Evolutionary conservation across 2,888 invertebrate genomes (phyloP).

Genomic region (Conops quadrifasciatus): DNA sequence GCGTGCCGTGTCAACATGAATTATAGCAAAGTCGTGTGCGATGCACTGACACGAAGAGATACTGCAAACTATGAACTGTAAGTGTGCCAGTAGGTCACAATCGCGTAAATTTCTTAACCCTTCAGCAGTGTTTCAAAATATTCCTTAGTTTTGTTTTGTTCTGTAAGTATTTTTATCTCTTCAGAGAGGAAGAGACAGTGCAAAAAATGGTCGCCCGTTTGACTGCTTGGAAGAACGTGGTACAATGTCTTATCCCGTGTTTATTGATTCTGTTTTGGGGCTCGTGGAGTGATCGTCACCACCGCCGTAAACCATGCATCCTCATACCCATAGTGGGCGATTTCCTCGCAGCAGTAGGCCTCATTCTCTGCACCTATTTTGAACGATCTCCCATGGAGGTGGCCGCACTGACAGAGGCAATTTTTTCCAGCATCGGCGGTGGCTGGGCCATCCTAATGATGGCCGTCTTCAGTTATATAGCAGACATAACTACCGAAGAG

Average conservation of each 20-base stretch:
- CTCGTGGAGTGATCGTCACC: conserved; percentile 74
- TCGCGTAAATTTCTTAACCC: too few relatives aligned
- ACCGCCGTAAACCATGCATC: conserved; percentile 75
- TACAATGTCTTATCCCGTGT: conserved; percentile 85
- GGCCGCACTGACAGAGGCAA: conserved; percentile 80
- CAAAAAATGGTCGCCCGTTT: conserved; percentile 81
- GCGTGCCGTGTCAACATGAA: conserved; percentile 84
- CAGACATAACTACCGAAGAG: conserved; percentile 84
- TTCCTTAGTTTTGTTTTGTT: too few relatives aligned
- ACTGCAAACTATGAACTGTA: conserved; percentile 69
- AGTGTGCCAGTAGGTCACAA: conserved; percentile 58
- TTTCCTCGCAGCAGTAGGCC: conserved; percentile 78
- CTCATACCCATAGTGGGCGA: conserved; percentile 83
- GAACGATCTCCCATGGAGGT: conserved; percentile 82
- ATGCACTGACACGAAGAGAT: conserved; percentile 77
- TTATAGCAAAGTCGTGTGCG: conserved; percentile 77
- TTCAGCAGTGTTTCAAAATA: too few relatives aligned
- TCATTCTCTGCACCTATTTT: conserved; percentile 84
- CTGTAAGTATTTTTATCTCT: conserved; percentile 1
- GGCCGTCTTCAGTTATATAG: conserved; percentile 90
- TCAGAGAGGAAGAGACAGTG: conserved; percentile 71
- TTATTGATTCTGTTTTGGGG: conserved; percentile 83
- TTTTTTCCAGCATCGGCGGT: conserved; percentile 81
- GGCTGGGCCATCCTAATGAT: conserved; percentile 92
- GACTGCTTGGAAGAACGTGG: conserved; percentile 85